Evolutionary conservation across 2,797 vertebrate species (phyloP), one percentile per base, ranked within the genome.

Genomic region (Rhinatrema bivittatum): DNA sequence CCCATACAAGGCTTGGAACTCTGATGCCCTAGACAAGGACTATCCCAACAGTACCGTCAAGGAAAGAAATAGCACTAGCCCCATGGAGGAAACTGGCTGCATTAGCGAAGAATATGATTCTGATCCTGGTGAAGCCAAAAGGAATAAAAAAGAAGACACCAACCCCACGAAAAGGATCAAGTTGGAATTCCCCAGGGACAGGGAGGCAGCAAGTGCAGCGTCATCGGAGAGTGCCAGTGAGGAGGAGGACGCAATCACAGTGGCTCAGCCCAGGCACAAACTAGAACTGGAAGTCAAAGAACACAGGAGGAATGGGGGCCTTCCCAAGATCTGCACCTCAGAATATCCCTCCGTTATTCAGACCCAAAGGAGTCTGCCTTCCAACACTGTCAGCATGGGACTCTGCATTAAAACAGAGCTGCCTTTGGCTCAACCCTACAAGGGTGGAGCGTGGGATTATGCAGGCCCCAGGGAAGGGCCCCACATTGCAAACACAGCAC

Each of bases 321-420:
- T 0, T 6, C 34, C 11, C 16, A 16, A 4, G 20, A 28, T 1
- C 26, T 43, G 29, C 50, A 28, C 0, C 0, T 33, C 41, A 0
- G 63, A 73, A 36, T 72, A 71, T 20, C 34, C 63, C 0, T 72
- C 87, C 0, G 84, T 91, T 32, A 90, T 91, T 68, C 84, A 88
- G 54, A 86, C 88, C 37, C 76, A 85, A 2, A 88, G 87, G 47
- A 81, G 72, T 2, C 24, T 44, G 62, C 78, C 1, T 37, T 70
- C 44, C 48, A 71, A 61, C 9, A 29, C 42, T n/a, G n/a, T n/a
- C 5, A 12, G 35, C 50, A 0, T 63, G 17, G 61, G 42, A n/a
- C 65, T 81, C 29, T 69, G 67, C 53, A 76, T 88, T 51, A 90
- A 90, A 59, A 87, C 82, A 10, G 86, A 89, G 55, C 82, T 80